phyloP scores from a whole-genome alignment of 2,113 vertebrate species.

The Scopus umbretta region DNA sequence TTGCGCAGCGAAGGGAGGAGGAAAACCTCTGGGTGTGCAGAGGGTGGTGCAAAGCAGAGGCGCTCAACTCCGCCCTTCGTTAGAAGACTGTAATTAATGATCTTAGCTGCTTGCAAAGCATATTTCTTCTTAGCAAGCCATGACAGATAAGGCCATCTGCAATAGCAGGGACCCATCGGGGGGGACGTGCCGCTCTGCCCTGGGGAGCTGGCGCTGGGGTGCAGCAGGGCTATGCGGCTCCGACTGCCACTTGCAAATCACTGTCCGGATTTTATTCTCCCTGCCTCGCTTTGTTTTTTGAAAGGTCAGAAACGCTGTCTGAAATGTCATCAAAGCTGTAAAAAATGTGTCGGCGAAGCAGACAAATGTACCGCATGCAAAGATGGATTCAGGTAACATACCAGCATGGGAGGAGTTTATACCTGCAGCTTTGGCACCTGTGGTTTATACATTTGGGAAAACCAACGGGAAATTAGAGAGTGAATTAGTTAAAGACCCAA shows the following conservation, averaged over 20 bases:
- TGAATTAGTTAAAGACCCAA: background rate
- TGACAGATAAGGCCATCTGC: conserved; percentile 18
- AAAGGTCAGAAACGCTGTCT: conserved; percentile 84
- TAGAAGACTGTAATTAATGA: conserved; percentile 15
- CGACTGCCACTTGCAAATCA: background rate
- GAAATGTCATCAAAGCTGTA: conserved; percentile 84
- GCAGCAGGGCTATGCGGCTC: background rate
- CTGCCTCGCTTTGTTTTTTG: background rate
- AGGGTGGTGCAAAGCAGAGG: background rate
- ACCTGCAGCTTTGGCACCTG: background rate
- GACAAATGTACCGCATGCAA: conserved; percentile 84
- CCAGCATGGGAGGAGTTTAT: background rate
- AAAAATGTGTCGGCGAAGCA: conserved; percentile 75
- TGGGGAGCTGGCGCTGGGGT: background rate
- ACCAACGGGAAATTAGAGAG: background rate
- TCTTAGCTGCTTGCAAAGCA: background rate
- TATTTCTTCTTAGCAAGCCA: background rate
- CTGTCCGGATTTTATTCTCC: background rate
- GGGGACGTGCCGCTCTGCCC: background rate
- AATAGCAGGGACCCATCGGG: background rate
- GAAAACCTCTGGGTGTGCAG: background rate
- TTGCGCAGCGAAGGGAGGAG: background rate
- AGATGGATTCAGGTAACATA: conserved; percentile 84
- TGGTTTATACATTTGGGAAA: background rate
- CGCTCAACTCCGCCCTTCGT: background rate